phyloP scores from a whole-genome alignment of 2,797 vertebrate species.

The Malurus splendens region DNA sequence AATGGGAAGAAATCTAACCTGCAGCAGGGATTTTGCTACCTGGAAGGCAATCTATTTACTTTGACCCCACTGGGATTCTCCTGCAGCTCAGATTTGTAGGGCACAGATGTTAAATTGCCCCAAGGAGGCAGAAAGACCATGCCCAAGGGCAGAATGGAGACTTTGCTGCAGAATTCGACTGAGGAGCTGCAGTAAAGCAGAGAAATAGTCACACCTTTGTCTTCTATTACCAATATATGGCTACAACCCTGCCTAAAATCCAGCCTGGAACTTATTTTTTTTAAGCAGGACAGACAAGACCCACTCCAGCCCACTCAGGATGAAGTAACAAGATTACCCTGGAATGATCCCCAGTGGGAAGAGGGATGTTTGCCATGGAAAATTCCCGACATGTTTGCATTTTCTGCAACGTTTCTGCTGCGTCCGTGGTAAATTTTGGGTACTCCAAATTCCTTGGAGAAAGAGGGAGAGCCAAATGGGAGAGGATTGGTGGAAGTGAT shows the following conservation, averaged over 20 bases:
- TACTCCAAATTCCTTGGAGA: background rate
- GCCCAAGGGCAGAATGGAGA: background rate
- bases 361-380: background rate
- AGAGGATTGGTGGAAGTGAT: background rate
- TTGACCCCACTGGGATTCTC: background rate
- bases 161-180: background rate
- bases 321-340: background rate
- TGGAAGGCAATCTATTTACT: background rate
- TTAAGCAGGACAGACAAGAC: background rate
- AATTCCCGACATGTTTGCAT: background rate
- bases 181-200: background rate
- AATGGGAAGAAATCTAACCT: background rate
- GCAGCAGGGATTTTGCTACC: background rate
- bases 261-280: background rate
- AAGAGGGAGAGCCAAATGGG: background rate
- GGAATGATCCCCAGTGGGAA: background rate
- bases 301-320: fast-evolving
- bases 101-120: background rate
- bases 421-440: fast-evolving
- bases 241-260: background rate
- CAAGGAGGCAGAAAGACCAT: background rate
- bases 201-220: fast-evolving
- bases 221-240: background rate
- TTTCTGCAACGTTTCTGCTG: fast-evolving
- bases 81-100: background rate